Conservation (phyloP, 2,888 invertebrate genomes). For the Hydraecia micacea region DNA sequence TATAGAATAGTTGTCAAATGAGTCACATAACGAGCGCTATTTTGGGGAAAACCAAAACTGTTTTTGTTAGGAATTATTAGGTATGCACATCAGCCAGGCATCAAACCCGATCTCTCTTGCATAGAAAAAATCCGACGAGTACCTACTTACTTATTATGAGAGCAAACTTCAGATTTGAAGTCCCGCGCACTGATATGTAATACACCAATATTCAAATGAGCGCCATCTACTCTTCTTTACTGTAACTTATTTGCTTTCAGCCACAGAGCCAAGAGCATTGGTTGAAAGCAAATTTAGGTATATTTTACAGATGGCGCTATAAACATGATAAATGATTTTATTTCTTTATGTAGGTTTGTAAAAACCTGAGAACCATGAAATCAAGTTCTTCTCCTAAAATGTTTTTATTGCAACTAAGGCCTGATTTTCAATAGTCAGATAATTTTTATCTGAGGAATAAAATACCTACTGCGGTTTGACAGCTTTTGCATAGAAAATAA, state of each 20-base stretch:
- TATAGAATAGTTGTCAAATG: neutral
- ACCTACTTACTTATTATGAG: neutral
- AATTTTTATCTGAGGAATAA: neutral
- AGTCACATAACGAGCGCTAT: neutral
- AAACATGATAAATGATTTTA: neutral
- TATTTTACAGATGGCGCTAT: slow-evolving; percentile 36
- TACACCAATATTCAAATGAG: neutral
- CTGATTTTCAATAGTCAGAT: neutral
- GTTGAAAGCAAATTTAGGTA: neutral
- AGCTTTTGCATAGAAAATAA: no score
- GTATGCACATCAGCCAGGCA: neutral
- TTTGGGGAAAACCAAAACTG: neutral
- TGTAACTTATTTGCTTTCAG: neutral
- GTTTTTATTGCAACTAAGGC: neutral
- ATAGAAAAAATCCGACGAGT: neutral
- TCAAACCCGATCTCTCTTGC: neutral
- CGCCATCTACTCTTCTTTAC: slow-evolving; percentile 22
- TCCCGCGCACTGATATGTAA: neutral
- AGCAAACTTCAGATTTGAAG: neutral
- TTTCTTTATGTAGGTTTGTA: neutral
- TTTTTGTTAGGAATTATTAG: neutral
- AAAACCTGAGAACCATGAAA: neutral
- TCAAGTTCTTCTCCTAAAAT: neutral
- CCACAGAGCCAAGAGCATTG: no score
- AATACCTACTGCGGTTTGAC: no score